Base-by-base conservation (phyloP, 2,888 invertebrate species). In the Agonopterix subpropinquella region DNA sequence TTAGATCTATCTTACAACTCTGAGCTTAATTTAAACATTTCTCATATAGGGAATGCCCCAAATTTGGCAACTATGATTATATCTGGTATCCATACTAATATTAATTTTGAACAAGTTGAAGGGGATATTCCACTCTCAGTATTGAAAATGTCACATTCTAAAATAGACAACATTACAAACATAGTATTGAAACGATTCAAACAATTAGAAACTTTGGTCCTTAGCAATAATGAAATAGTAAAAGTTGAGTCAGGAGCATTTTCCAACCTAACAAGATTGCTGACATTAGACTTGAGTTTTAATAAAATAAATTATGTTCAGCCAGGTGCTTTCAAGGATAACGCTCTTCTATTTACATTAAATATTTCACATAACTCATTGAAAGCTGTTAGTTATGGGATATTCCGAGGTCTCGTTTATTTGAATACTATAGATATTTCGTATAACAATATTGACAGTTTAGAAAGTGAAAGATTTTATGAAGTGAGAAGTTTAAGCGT, bases 331-430 rank as follows among this genome's bases (percentile, higher is more conserved):
- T 80, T 83, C 50, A 75, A 65, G 57, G 71, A 78, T 8, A 80
- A 75, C 18, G 49, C 45, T 8, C 51, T 65, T 5, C 58, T 83
- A 35, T 13, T 52, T 18, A 50, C 45, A 7, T 58, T 83, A 3
- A 82, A 80, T 47, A 53, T 83, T 48, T 83, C 83, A n/a, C 79
- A 82, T 53, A 83, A 83, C 50, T 56, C 18, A 9, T 57, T 83
- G 41, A 53, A 54, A 0, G 50, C 53, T 35, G 49, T 83, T 11
- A 64, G 63, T 11, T 83, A 77, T 51, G 83, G 83, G 13, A 69
- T 74, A 45, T 78, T 82, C 49, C 65, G 61, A 8, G 79, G 80
- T 2, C 54, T 82, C 7, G 50, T 57, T n/a, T 58, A 65, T 48
- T 65, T 84, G 45, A 52, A 55, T 11, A 59, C 60, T 5, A 56